These are phyloP conservation scores for Melanostoma mellinum DNA, from an alignment of 2,888 invertebrate genomes.

Conservation along the genomic window DNA sequence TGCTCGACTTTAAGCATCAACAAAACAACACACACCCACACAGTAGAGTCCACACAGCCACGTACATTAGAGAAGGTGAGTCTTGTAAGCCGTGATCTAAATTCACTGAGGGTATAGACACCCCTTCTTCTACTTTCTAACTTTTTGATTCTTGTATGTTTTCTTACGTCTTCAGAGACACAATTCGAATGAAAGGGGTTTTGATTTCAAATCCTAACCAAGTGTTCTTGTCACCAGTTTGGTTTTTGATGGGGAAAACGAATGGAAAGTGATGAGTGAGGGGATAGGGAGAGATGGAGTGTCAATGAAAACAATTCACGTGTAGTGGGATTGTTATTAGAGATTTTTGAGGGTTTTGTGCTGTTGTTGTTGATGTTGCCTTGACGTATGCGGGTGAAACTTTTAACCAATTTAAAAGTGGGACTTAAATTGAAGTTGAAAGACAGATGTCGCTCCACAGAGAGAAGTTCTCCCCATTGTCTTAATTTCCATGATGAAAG, in stretches of 20 bases:
- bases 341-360: conserved; percentile 20
- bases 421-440: conserved; percentile 47
- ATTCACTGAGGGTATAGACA: conserved; percentile 14
- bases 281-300: background rate
- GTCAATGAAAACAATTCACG: conserved; percentile 55
- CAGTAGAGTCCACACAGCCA: conserved; percentile 1
- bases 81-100: background rate
- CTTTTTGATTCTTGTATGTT: conserved; percentile 7
- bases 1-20: conserved; percentile 36
- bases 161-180: conserved; percentile 10
- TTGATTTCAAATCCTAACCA: conserved; percentile 53
- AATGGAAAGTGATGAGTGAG: background rate
- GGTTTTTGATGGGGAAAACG: conserved; percentile 36
- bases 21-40: background rate
- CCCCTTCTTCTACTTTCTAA: conserved; percentile 2
- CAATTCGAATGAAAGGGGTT: conserved; percentile 32
- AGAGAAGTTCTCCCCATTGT: conserved; percentile 27
- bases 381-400: conserved; percentile 4
- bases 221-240: conserved; percentile 57
- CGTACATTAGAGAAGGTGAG: conserved; percentile 12
- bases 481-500: conserved; percentile 32
- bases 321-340: conserved; percentile 38
- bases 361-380: background rate
- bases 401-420: conserved; percentile 26
- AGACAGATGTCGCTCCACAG: conserved; percentile 43